phyloP scores from a whole-genome alignment of 2,797 vertebrate species.

The Scarus forsteni region DNA sequence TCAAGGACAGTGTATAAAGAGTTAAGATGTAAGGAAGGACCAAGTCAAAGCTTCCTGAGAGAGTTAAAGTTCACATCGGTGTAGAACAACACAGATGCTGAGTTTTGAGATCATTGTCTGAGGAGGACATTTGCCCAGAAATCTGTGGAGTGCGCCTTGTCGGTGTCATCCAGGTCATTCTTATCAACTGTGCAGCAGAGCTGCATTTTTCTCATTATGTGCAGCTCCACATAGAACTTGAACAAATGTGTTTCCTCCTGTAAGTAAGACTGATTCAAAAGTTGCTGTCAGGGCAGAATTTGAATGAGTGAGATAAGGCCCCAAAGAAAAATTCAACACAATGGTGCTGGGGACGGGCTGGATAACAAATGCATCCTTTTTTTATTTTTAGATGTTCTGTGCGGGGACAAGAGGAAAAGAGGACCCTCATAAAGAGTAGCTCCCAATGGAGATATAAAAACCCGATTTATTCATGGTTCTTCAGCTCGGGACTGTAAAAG shows the following conservation, averaged over 20 bases:
- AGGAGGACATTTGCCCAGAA: conserved; percentile 28
- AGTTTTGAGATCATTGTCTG: conserved; percentile 13
- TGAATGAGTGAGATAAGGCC: conserved; percentile 81
- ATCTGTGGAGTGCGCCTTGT: conserved; percentile 12
- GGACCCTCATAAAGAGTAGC: conserved; percentile 63
- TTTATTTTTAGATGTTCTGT: conserved; percentile 67
- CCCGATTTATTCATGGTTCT: conserved; percentile 77
- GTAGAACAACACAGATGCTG: conserved; percentile 15
- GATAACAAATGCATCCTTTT: conserved; percentile 74
- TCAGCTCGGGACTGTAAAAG: conserved; percentile 67
- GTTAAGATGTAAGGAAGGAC: conserved; percentile 12
- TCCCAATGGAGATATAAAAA: conserved; percentile 71
- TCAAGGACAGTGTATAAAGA: conserved; percentile 35
- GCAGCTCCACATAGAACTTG: conserved; percentile 57
- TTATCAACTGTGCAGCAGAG: conserved; percentile 45
- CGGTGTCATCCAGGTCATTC: conserved; percentile 36
- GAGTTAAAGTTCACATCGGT: conserved; percentile 17
- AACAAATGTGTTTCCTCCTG: conserved; percentile 64
- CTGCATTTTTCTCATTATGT: conserved; percentile 64
- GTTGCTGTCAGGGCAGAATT: conserved; percentile 79
- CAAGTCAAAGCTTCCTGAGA: conserved; percentile 31
- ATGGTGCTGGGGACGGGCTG: conserved; percentile 59
- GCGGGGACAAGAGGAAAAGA: conserved; percentile 59
- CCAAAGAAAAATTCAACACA: conserved; percentile 69
- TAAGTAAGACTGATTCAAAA: conserved; percentile 72